These are phyloP conservation scores for Buphagus erythrorhynchus DNA, from an alignment of 2,797 vertebrate genomes.

Conservation along the genomic window DNA sequence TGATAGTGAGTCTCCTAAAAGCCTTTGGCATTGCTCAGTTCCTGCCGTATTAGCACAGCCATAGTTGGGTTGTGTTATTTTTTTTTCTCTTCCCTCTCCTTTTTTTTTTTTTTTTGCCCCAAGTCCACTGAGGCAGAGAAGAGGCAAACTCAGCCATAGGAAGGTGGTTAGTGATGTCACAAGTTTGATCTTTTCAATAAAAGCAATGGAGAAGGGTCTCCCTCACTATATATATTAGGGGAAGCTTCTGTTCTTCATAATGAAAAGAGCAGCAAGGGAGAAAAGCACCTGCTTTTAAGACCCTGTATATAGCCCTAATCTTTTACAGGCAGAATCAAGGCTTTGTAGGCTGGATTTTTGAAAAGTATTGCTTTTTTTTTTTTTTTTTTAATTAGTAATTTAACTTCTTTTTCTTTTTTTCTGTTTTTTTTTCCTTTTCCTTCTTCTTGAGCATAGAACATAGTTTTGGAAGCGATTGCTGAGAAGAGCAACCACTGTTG, in stretches of 20 bases:
- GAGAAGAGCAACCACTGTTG: constrained; percentile 51
- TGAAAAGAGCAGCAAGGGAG: constrained; percentile 25
- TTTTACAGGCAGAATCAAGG: not conserved
- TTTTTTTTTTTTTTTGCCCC: not conserved
- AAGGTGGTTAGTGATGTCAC: constrained; percentile 73
- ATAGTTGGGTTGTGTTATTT: not conserved
- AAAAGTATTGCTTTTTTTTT: not conserved
- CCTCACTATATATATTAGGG: constrained; percentile 62
- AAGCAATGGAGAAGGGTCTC: constrained; percentile 51
- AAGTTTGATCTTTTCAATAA: constrained; percentile 68
- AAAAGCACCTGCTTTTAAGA: constrained; percentile 53
- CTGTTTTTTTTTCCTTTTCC: accelerated
- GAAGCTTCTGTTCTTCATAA: constrained; percentile 31
- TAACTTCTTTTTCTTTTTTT: not conserved
- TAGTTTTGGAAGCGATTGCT: constrained; percentile 36
- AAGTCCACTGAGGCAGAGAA: constrained; percentile 60
- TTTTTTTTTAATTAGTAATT: too few species aligned
- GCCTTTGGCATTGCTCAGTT: not conserved
- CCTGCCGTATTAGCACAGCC: not conserved
- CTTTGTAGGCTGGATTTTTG: not conserved
- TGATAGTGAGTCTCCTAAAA: not conserved
- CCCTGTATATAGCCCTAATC: not conserved
- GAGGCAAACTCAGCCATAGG: constrained; percentile 66
- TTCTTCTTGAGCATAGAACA: not conserved
- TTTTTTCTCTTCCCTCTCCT: not conserved